Evolutionary conservation across 2,888 invertebrate species (phyloP).

Genomic region (Orchesellides sinensis): DNA sequence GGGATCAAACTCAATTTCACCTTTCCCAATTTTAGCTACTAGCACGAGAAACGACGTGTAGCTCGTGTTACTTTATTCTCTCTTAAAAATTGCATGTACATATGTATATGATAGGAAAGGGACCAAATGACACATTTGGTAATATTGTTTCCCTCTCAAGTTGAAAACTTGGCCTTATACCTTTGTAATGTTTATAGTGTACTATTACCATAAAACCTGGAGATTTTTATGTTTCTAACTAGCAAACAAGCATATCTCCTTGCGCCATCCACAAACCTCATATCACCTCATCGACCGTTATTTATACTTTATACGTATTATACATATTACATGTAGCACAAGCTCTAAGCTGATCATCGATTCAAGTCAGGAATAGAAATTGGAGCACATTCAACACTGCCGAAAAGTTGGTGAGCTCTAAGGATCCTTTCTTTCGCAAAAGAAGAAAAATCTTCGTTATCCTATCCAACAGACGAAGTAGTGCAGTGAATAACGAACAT

Average conservation of each 20-base stretch:
- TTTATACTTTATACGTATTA: too few relatives aligned
- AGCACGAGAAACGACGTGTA: neutral
- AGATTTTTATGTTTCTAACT: neutral
- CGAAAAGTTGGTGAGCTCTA: constrained; percentile 17
- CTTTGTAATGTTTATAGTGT: neutral
- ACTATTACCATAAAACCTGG: neutral
- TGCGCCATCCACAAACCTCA: neutral
- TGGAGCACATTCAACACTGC: constrained; percentile 6
- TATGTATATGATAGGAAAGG: neutral
- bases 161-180: neutral
- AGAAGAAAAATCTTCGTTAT: neutral
- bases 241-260: neutral
- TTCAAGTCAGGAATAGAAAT: constrained; percentile 44
- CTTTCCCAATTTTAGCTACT: constrained; percentile 40
- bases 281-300: constrained; percentile 7
- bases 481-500: constrained; percentile 27
- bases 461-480: too few relatives aligned
- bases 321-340: constrained; percentile 1
- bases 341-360: constrained; percentile 31
- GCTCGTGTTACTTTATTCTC: neutral
- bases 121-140: neutral
- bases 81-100: too few relatives aligned
- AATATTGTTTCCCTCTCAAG: neutral
- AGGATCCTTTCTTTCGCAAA: neutral
- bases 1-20: constrained; percentile 45